Evolutionary conservation across 2,113 vertebrate genomes (phyloP).

Genomic region (Sinocyclocheilus anophthalmus): DNA sequence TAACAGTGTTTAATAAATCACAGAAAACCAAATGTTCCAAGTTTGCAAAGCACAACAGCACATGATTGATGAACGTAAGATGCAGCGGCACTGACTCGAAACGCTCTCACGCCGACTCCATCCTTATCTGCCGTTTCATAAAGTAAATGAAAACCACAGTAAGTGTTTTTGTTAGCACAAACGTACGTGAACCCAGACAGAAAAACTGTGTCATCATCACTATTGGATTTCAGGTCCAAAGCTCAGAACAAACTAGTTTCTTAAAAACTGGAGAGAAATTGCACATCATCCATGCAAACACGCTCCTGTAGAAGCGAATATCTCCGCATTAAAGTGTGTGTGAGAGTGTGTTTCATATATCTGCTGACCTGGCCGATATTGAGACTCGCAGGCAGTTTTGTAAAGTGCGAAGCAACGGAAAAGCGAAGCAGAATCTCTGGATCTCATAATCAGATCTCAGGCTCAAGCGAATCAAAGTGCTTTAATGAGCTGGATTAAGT

Average conservation of each 20-base stretch:
- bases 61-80: not conserved
- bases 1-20: not conserved
- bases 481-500: slow-evolving; percentile 55
- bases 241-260: not conserved
- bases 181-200: not conserved
- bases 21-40: not conserved
- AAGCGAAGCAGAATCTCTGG: slow-evolving; percentile 4
- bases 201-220: not conserved
- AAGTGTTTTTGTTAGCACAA: not conserved
- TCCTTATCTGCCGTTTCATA: not conserved
- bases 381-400: not conserved
- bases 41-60: not conserved
- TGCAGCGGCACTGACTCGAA: not conserved
- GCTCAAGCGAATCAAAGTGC: slow-evolving; percentile 28
- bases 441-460: slow-evolving; percentile 39
- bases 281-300: not conserved
- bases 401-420: not conserved
- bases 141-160: not conserved
- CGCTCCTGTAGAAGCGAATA: too few relatives aligned
- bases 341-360: not conserved
- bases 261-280: not conserved
- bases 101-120: not conserved
- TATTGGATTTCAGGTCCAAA: slow-evolving; percentile 17
- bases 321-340: not conserved
- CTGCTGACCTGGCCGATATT: slow-evolving; percentile 9